Evolutionary conservation across 2,113 vertebrate species (phyloP), one percentile per base, ranked within the genome.

Genomic region (Nyctibius bracteatus): DNA sequence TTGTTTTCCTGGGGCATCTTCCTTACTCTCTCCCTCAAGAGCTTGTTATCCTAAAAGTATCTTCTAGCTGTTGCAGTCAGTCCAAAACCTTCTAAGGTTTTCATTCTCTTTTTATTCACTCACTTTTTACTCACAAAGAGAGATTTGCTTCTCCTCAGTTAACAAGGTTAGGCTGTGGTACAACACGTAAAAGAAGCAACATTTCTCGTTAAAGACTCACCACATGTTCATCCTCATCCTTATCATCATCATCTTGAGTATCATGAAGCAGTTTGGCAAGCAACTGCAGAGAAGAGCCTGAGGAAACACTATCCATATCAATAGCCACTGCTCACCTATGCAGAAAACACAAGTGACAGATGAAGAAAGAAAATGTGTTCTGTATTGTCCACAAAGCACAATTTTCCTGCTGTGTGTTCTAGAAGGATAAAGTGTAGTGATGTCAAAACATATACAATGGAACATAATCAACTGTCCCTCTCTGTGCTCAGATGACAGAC

Each of bases 231-330:
- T 47, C 57, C 1, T 98, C 97, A 9, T 97, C 97, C n/a, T n/a
- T n/a, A 2, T 91, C 94, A 2, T 98, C 98, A 1, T 82, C 90
- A 6, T 98, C 97, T 30, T 96, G 92, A 55, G 92, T 72, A 24
- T 88, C 49, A 23, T 59, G 85, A 6, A 99, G 97, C 55, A 99
- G 89, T 5, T 94, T 95, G 47, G 99, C 98, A 18, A 99, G 98
- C 14, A 97, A 97, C 95, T 97, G 97, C 8, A 99, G 77, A 44
- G 89, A 94, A 12, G 98, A 95, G 18, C 83, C 52, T 1, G 98
- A 98, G 51, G 98, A 97, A 58, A 97, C 1, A 33, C 46, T 68
- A 14, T 98, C 98, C 98, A 98, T 74, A 73, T 24, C 44, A 59
- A 94, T 43, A 8, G 3, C 16, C 30, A 15, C 47, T 14, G 39